Evolutionary conservation across 2,888 invertebrate genomes (phyloP).

Genomic region (Pegoplata infirma): DNA sequence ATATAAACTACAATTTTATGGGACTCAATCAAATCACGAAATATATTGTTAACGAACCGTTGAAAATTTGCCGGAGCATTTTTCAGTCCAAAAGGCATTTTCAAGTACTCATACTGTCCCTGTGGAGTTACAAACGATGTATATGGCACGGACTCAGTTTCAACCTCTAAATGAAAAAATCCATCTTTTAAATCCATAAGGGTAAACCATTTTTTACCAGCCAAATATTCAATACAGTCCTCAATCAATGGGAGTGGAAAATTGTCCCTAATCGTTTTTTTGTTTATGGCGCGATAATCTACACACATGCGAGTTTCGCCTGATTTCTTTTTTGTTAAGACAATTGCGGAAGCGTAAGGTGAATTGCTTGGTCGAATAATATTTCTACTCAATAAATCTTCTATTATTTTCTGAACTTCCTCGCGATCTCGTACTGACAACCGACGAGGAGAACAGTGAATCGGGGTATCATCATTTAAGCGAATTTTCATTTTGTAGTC

Average conservation of each 20-base stretch:
- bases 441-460: background rate
- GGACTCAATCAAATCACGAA: background rate
- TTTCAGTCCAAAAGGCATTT: slow-evolving; percentile 12
- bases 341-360: slow-evolving; percentile 2
- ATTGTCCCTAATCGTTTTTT: slow-evolving; percentile 7
- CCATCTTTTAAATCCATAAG: slow-evolving; percentile 12
- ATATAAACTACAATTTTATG: too few relatives aligned
- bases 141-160: slow-evolving; percentile 6
- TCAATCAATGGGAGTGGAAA: slow-evolving; percentile 24
- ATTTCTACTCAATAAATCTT: background rate
- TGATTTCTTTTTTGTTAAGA: slow-evolving; percentile 3
- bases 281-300: background rate
- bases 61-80: slow-evolving; percentile 17
- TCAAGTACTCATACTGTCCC: slow-evolving; percentile 22
- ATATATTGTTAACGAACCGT: background rate
- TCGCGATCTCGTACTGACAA: too few relatives aligned
- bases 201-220: slow-evolving; percentile 14
- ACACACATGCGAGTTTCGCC: slow-evolving; percentile 7
- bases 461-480: background rate
- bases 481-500: slow-evolving; percentile 2
- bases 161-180: slow-evolving; percentile 9
- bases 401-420: background rate
- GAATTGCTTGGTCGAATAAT: slow-evolving; percentile 6
- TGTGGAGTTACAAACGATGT: slow-evolving; percentile 22
- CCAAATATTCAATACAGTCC: slow-evolving; percentile 5